These are phyloP conservation scores for Rosalia funebris DNA, from an alignment of 2,888 invertebrate genomes.

Conservation along the genomic window DNA sequence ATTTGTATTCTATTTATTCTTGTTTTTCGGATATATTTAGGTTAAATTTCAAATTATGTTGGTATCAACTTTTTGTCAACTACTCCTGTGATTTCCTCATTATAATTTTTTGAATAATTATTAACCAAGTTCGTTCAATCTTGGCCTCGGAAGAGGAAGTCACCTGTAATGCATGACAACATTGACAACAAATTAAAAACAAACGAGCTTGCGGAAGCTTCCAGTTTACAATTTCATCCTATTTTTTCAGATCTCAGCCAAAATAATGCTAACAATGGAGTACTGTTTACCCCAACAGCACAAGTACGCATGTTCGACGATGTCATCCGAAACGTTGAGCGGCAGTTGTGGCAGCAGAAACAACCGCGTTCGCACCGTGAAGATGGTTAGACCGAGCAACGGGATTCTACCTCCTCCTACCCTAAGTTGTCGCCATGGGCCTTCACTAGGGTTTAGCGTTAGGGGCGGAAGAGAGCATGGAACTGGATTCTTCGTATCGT, in stretches of 20 bases:
- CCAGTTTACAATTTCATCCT: no score
- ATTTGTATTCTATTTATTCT: no score
- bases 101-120: no score
- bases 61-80: no score
- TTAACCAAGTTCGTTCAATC: no score
- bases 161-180: no score
- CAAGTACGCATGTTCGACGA: constrained; percentile 58
- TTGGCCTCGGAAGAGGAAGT: no score
- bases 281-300: constrained; percentile 44
- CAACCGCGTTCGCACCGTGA: constrained; percentile 70
- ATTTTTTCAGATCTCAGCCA: constrained; percentile 18
- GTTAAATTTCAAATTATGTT: no score
- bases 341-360: constrained; percentile 65
- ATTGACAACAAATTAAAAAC: no score
- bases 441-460: constrained; percentile 83
- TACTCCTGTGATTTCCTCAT: no score
- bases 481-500: constrained; percentile 91
- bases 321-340: constrained; percentile 63
- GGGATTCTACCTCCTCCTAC: constrained; percentile 62
- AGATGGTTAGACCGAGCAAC: constrained; percentile 66
- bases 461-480: constrained; percentile 91
- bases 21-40: no score
- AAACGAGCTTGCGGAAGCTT: no score
- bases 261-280: constrained; percentile 35
- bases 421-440: constrained; percentile 67